Percentiles rank a stretch among this genome's conserved stretches.
Evolutionary conservation across 1,140 invertebrate species (phyloP).

Genomic region (Drosophila bocki): DNA sequence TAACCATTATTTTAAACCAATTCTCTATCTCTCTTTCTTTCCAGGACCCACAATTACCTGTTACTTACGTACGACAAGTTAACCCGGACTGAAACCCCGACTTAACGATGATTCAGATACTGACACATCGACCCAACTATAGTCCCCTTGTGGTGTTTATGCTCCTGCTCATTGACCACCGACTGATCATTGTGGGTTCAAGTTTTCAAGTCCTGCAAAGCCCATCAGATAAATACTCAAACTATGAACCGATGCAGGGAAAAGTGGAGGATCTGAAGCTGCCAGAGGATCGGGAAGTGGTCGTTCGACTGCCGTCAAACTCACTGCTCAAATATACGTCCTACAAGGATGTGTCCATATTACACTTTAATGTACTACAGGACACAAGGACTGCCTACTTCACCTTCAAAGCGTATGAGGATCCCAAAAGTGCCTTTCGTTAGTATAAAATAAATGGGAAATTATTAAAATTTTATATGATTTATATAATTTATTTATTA

Average conservation of each 20-base stretch:
- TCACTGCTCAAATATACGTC: constrained; percentile 79
- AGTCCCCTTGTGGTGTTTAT: constrained; percentile 33
- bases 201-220: constrained; percentile 62
- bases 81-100: constrained; percentile 4
- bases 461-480: neutral
- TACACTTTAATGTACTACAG: constrained; percentile 78
- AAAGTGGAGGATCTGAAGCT: constrained; percentile 61
- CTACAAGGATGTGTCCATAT: constrained; percentile 83
- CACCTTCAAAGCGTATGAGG: constrained; percentile 81
- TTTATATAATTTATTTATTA: neutral
- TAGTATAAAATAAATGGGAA: constrained; percentile 56
- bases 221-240: constrained; percentile 44
- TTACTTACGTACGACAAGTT: neutral
- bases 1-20: neutral
- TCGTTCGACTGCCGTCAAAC: constrained; percentile 82
- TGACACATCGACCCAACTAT: constrained; percentile 21
- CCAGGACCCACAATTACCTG: constrained; percentile 1
- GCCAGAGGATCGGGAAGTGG: constrained; percentile 67
- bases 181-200: constrained; percentile 28
- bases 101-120: constrained; percentile 24
- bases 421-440: constrained; percentile 83
- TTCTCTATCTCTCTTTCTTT: neutral
- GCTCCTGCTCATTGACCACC: constrained; percentile 41
- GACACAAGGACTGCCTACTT: constrained; percentile 74
- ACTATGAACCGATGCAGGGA: constrained; percentile 53